Conservation (phyloP, 2,797 vertebrate species). For the Valencia hispanica region DNA sequence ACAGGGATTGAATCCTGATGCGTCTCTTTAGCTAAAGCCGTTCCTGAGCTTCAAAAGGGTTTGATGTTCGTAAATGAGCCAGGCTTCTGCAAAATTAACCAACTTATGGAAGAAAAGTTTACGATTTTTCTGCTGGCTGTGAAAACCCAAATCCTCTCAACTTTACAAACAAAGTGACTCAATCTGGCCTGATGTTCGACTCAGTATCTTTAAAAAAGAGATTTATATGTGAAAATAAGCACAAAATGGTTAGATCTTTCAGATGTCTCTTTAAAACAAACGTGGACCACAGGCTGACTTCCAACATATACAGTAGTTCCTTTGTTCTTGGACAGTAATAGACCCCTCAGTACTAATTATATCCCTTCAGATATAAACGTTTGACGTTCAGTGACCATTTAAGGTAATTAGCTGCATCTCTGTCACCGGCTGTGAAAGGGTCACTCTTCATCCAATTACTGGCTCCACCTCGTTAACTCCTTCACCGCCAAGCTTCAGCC, state of each 20-base stretch:
- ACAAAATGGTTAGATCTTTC: too few species aligned
- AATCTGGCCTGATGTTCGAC: background rate
- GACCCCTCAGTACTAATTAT: background rate
- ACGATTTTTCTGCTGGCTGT: too few species aligned
- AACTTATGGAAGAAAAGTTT: too few species aligned
- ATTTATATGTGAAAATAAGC: background rate
- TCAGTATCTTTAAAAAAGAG: background rate
- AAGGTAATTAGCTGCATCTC: constrained; percentile 64
- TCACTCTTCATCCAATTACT: constrained; percentile 66
- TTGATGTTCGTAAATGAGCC: too few species aligned
- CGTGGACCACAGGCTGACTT: background rate
- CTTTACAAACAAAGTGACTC: too few species aligned
- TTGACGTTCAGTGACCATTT: constrained; percentile 54
- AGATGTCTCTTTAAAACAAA: background rate
- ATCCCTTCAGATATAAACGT: constrained; percentile 12
- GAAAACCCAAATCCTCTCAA: too few species aligned
- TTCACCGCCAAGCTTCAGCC: constrained; percentile 35
- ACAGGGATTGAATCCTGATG: too few species aligned
- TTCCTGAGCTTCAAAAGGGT: too few species aligned
- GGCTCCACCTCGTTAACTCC: constrained; percentile 70
- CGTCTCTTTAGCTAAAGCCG: too few species aligned
- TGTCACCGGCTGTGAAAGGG: constrained; percentile 55
- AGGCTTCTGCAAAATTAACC: too few species aligned
- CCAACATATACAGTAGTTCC: too few species aligned
- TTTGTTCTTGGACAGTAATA: background rate